A percentile compares a stretch with the other conserved stretches of the same genome.
These are phyloP conservation scores for Papilio glaucus DNA, from an alignment of 1,140 invertebrate species.

Conservation along the genomic window DNA sequence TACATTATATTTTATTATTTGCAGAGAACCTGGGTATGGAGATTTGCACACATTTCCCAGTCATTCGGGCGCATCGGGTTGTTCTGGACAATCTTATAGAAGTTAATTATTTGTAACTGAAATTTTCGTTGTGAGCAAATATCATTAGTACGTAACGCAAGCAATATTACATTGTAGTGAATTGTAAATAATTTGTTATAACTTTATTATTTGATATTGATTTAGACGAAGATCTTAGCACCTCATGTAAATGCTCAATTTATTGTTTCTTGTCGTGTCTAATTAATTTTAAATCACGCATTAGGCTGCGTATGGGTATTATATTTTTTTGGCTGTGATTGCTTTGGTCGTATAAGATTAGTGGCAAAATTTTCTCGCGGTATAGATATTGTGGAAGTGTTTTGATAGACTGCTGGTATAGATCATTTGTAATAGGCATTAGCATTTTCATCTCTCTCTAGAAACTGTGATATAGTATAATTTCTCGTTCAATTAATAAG, in stretches of 20 bases:
- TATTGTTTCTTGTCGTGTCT: background rate
- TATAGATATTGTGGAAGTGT: constrained; percentile 69
- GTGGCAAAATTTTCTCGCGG: constrained; percentile 26
- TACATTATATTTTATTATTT: constrained; percentile 43
- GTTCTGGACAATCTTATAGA: constrained; percentile 73
- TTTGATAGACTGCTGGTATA: constrained; percentile 72
- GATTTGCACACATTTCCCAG: constrained; percentile 72
- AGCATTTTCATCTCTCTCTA: constrained; percentile 76
- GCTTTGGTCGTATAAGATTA: constrained; percentile 11
- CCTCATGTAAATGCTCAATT: constrained; percentile 34
- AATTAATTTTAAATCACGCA: background rate
- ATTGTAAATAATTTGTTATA: constrained; percentile 62
- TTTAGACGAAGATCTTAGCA: constrained; percentile 4
- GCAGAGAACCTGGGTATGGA: constrained; percentile 73
- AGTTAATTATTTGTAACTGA: constrained; percentile 60
- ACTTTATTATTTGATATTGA: constrained; percentile 22
- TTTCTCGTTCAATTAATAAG: constrained; percentile 71
- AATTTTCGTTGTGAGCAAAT: constrained; percentile 58
- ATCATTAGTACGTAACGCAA: constrained; percentile 77
- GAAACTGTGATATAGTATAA: constrained; percentile 83
- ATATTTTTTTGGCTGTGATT: constrained; percentile 36
- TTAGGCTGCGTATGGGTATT: constrained; percentile 31
- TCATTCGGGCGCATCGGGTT: constrained; percentile 75
- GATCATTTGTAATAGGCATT: constrained; percentile 57
- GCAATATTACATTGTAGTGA: constrained; percentile 73